These are phyloP conservation scores for Eumeta japonica DNA, from an alignment of 1,140 invertebrate species.

Conservation along the genomic window DNA sequence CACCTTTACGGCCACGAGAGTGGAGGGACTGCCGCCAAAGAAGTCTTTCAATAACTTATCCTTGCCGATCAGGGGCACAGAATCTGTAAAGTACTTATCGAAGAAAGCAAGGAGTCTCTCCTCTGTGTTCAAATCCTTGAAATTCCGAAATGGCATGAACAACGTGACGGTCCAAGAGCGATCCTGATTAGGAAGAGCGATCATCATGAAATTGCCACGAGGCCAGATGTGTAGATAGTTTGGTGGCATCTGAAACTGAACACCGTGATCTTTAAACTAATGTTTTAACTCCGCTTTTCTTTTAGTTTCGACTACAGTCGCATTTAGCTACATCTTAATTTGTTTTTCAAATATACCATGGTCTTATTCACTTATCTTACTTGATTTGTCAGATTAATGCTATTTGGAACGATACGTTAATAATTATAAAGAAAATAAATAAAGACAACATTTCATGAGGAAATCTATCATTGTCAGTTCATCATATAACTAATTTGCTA, in stretches of 20 bases:
- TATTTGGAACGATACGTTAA: no score
- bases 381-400: no score
- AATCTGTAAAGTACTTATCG: conserved; percentile 79
- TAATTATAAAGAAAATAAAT: no score
- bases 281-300: no score
- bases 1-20: conserved; percentile 85
- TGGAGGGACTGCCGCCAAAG: conserved; percentile 68
- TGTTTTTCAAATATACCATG: no score
- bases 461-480: no score
- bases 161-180: conserved; percentile 92
- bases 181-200: conserved; percentile 93
- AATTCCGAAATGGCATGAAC: conserved; percentile 89
- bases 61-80: conserved; percentile 79
- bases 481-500: no score
- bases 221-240: conserved; percentile 98
- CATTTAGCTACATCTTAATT: no score
- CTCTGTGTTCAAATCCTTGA: conserved; percentile 67
- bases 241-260: conserved; percentile 78
- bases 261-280: no score
- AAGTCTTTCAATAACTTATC: conserved; percentile 74
- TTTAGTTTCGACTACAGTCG: no score
- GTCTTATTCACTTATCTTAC: no score
- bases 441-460: no score
- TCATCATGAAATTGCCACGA: conserved; percentile 94
- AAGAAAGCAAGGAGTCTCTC: conserved; percentile 81